phyloP scores from a whole-genome alignment of 2,797 vertebrate genomes.

The Takifugu rubripes region DNA sequence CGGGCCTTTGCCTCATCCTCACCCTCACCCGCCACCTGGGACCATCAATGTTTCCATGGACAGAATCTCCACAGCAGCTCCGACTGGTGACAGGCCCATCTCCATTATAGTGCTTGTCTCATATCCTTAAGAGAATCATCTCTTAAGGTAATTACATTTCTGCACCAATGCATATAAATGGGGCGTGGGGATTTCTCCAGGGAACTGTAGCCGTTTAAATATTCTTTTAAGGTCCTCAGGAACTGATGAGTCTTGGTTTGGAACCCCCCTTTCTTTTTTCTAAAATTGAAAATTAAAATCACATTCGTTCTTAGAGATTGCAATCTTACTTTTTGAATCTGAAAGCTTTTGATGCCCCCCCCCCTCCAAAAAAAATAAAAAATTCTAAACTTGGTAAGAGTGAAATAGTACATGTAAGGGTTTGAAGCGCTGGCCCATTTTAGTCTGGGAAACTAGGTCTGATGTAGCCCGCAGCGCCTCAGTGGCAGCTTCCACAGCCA shows the following conservation, averaged over 20 bases:
- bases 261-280: background rate
- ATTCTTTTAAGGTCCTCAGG: slow-evolving; percentile 27
- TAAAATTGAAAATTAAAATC: slow-evolving; percentile 13
- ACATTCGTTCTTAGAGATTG: background rate
- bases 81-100: slow-evolving; percentile 54
- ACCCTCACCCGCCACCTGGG: slow-evolving; percentile 59
- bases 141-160: slow-evolving; percentile 83
- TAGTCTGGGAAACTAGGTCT: slow-evolving; percentile 76
- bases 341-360: slow-evolving; percentile 10
- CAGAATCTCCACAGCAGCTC: slow-evolving; percentile 50
- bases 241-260: slow-evolving; percentile 4
- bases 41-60: slow-evolving; percentile 51
- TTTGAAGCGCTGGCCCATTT: slow-evolving; percentile 69
- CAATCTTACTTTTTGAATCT: slow-evolving; percentile 7
- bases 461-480: slow-evolving; percentile 71
- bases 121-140: slow-evolving; percentile 74
- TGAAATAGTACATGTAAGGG: slow-evolving; percentile 50
- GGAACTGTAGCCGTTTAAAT: slow-evolving; percentile 70
- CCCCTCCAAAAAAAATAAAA: background rate
- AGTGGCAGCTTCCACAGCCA: slow-evolving; percentile 62
- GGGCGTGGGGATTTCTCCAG: slow-evolving; percentile 62
- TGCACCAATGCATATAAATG: slow-evolving; percentile 76
- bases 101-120: slow-evolving; percentile 71
- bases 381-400: slow-evolving; percentile 29
- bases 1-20: slow-evolving; percentile 25